Evolutionary conservation across 1,140 invertebrate species (phyloP).

Genomic region (Panulirus ornatus): DNA sequence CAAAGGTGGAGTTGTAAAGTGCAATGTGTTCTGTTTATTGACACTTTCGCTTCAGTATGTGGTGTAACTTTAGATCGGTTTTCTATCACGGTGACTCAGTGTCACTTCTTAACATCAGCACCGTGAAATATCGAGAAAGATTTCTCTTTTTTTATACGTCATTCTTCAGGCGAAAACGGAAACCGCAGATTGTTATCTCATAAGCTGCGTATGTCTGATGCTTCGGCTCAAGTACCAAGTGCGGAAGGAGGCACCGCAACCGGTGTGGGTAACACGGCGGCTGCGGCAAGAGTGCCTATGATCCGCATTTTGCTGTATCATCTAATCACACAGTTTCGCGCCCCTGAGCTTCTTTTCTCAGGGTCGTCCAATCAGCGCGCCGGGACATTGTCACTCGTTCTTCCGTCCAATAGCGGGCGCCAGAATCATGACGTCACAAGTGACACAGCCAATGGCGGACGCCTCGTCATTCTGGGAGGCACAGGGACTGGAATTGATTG

Average conservation of each 20-base stretch:
- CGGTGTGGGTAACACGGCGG: background rate
- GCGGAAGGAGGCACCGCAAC: background rate
- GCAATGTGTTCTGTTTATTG: no score
- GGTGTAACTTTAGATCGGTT: no score
- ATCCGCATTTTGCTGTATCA: conserved; percentile 58
- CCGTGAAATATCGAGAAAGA: no score
- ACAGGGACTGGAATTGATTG: conserved; percentile 10
- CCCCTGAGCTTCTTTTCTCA: conserved; percentile 53
- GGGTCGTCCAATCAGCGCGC: conserved; percentile 17
- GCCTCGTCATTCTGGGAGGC: conserved; percentile 23
- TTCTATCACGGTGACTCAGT: no score
- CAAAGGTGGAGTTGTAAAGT: no score
- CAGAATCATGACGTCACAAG: conserved; percentile 35
- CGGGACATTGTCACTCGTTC: conserved; percentile 35
- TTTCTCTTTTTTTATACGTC: no score
- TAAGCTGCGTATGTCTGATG: no score
- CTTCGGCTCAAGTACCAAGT: background rate
- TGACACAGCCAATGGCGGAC: conserved; percentile 7
- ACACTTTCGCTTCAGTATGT: no score
- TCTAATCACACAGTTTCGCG: conserved; percentile 56
- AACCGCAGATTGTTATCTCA: no score
- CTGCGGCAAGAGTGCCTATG: conserved; percentile 36
- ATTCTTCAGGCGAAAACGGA: no score
- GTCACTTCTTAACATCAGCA: no score
- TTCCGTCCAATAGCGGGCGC: background rate